Conservation (phyloP, 2,888 invertebrate genomes). For the Agrochola lychnidis region DNA sequence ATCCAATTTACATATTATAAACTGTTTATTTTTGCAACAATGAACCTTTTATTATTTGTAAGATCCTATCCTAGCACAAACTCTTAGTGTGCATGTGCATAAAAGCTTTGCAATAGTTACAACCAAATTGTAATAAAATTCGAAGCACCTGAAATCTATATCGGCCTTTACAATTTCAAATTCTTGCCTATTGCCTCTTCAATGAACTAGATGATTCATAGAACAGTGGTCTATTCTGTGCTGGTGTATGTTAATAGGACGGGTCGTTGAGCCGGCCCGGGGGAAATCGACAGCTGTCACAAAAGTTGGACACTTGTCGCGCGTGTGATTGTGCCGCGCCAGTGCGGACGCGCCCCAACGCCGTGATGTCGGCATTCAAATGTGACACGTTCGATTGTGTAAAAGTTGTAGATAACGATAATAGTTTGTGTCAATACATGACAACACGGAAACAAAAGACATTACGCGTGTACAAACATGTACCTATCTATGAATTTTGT, state of each 20-base stretch:
- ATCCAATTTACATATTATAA: neutral
- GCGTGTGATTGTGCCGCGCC: conserved; percentile 51
- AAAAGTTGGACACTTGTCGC: conserved; percentile 63
- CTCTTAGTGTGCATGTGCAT: neutral
- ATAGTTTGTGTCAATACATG: conserved; percentile 42
- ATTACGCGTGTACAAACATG: neutral
- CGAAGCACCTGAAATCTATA: neutral
- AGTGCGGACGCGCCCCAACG: conserved; percentile 44
- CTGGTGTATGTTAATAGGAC: conserved; percentile 61
- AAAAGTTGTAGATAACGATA: conserved; percentile 32
- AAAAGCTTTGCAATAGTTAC: neutral
- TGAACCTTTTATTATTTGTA: neutral
- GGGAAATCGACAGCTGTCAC: conserved; percentile 72
- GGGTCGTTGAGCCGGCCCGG: conserved; percentile 59
- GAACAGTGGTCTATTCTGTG: conserved; percentile 20
- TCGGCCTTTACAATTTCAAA: neutral
- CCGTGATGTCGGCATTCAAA: conserved; percentile 22
- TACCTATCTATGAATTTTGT: neutral
- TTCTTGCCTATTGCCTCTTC: neutral
- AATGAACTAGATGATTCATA: conserved; percentile 3
- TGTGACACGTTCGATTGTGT: conserved; percentile 22
- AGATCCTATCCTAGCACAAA: neutral
- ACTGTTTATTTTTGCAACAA: neutral
- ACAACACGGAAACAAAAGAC: conserved; percentile 3
- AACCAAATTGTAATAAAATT: neutral